Percentiles rank a stretch among this genome's conserved stretches.
phyloP scores from a whole-genome alignment of 1,140 invertebrate species.

The Drosophila sucinea region DNA sequence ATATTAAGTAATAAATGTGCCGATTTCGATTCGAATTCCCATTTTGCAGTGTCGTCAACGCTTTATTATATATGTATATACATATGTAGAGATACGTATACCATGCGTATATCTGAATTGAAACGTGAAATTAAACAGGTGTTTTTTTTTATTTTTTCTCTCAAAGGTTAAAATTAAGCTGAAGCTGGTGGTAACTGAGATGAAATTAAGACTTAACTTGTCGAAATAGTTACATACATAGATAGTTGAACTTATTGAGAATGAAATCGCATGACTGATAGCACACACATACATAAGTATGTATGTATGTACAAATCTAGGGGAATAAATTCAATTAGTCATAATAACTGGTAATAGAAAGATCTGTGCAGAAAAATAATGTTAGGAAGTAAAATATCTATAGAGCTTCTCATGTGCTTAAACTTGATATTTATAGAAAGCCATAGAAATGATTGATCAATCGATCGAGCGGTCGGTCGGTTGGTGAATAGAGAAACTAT shows the following conservation, averaged over 20 bases:
- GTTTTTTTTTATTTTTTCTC: neutral
- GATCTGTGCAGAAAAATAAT: neutral
- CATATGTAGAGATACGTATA: neutral
- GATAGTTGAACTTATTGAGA: no score
- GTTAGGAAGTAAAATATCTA: neutral
- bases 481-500: neutral
- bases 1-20: slow-evolving; percentile 10
- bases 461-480: no score
- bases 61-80: neutral
- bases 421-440: slow-evolving; percentile 3
- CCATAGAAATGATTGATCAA: neutral
- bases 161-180: neutral
- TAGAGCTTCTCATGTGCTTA: neutral
- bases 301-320: no score
- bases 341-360: neutral
- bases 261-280: no score
- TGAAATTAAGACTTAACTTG: neutral
- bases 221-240: no score
- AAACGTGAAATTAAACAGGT: slow-evolving; percentile 8
- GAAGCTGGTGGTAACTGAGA: neutral
- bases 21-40: neutral
- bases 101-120: neutral
- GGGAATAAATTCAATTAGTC: neutral
- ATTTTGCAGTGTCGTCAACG: neutral
- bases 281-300: no score